Conservation (phyloP, 2,113 vertebrate species). For the Ancistrus triradiatus region DNA sequence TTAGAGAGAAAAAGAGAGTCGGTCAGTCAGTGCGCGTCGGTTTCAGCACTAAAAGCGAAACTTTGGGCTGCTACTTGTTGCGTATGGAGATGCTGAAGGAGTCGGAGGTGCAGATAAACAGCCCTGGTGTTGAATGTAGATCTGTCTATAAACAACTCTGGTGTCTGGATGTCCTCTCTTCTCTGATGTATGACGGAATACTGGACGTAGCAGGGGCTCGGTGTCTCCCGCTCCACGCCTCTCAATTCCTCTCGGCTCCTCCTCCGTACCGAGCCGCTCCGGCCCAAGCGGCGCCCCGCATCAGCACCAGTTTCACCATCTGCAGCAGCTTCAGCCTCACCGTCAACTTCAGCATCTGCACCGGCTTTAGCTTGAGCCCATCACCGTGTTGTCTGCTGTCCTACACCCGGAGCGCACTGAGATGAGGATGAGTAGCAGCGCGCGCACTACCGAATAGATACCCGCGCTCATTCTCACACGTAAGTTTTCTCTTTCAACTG, state of each 20-base stretch:
- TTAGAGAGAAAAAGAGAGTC: background rate
- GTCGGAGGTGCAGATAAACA: background rate
- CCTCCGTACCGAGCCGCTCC: constrained; percentile 58
- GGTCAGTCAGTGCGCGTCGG: background rate
- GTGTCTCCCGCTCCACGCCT: constrained; percentile 53
- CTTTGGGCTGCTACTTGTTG: constrained; percentile 47
- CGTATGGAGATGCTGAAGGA: background rate
- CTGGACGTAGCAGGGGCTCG: constrained; percentile 55
- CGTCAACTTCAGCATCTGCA: background rate
- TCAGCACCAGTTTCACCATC: constrained; percentile 25
- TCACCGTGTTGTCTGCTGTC: background rate
- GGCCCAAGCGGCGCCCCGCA: constrained; percentile 40
- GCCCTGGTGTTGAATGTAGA: background rate
- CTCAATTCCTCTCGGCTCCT: constrained; percentile 50
- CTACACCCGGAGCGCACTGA: constrained; percentile 37
- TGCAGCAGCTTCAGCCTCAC: background rate
- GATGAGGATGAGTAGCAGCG: constrained; percentile 52
- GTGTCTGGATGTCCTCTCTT: constrained; percentile 31
- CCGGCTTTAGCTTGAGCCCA: background rate
- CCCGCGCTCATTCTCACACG: constrained; percentile 54
- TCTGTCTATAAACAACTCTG: too few species aligned
- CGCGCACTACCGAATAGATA: constrained; percentile 45
- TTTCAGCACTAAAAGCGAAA: constrained; percentile 22
- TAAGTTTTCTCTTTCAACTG: constrained; percentile 54
- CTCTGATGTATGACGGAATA: constrained; percentile 65